These are phyloP conservation scores for Diachasmimorpha longicaudata DNA, from an alignment of 1,140 invertebrate species.

Conservation along the genomic window DNA sequence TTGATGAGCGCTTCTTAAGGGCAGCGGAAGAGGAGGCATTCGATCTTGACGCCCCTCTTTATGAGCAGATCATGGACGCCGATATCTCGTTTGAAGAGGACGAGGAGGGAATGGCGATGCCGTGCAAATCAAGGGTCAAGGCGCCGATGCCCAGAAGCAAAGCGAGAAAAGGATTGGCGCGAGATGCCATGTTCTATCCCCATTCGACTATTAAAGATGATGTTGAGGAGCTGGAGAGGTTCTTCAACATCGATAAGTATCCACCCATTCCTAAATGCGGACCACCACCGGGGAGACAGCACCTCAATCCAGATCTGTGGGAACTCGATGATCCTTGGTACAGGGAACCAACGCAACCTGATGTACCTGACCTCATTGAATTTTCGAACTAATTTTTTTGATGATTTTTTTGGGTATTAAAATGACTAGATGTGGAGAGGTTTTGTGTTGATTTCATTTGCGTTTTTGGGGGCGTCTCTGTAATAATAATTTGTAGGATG, in stretches of 20 bases:
- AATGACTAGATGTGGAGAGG: not conserved
- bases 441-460: too few species aligned
- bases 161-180: not conserved
- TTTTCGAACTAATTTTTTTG: not conserved
- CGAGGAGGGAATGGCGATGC: constrained; percentile 12
- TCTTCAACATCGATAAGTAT: constrained; percentile 37
- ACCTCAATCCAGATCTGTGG: constrained; percentile 28
- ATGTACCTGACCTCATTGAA: constrained; percentile 27
- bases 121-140: constrained; percentile 30
- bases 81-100: constrained; percentile 36
- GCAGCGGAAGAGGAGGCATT: constrained; percentile 25
- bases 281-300: constrained; percentile 25
- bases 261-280: constrained; percentile 24
- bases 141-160: constrained; percentile 19
- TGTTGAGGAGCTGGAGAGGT: constrained; percentile 37
- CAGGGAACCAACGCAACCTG: not conserved
- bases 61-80: constrained; percentile 31
- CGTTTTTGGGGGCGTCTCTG: too few species aligned
- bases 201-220: constrained; percentile 15
- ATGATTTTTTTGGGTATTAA: not conserved
- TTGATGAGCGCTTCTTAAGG: not conserved
- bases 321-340: constrained; percentile 35
- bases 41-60: constrained; percentile 24
- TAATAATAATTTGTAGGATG: too few species aligned
- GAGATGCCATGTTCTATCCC: not conserved